A percentile compares a stretch with the other conserved stretches of the same genome.
These are phyloP conservation scores for Drosophila sproati DNA, from an alignment of 1,140 invertebrate genomes.

Conservation along the genomic window DNA sequence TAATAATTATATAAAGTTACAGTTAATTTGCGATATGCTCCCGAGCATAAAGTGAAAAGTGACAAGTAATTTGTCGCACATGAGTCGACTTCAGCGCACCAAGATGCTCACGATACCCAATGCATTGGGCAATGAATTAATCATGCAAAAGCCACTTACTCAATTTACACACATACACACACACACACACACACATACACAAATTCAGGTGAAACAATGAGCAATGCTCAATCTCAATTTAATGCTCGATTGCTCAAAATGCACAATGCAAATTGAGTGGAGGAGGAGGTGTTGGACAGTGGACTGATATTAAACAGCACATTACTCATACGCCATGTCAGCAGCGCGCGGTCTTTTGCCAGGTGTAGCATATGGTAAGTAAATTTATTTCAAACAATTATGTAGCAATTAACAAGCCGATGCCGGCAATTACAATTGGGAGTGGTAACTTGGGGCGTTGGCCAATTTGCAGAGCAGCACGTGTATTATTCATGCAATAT, in stretches of 20 bases:
- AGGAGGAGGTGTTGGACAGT: neutral
- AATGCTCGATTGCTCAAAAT: constrained; percentile 49
- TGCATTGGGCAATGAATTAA: constrained; percentile 43
- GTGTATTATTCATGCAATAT: constrained; percentile 74
- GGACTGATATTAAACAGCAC: constrained; percentile 36
- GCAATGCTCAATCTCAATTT: constrained; percentile 52
- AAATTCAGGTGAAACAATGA: constrained; percentile 15
- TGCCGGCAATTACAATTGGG: constrained; percentile 74
- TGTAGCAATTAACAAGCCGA: constrained; percentile 81
- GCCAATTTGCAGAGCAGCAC: constrained; percentile 31
- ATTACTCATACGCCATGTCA: constrained; percentile 77
- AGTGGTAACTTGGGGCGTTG: neutral
- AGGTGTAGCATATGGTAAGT: constrained; percentile 48
- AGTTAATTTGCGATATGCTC: constrained; percentile 4
- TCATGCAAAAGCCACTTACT: constrained; percentile 47
- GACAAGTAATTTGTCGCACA: constrained; percentile 26
- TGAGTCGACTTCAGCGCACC: neutral
- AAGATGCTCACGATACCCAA: constrained; percentile 31
- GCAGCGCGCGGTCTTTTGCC: constrained; percentile 36
- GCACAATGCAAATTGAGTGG: constrained; percentile 57
- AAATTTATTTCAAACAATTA: constrained; percentile 83
- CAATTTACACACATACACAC: constrained; percentile 15
- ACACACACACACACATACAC: constrained; percentile 21
- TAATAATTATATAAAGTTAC: neutral
- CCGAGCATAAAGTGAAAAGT: constrained; percentile 7